Percentiles rank a stretch among this genome's conserved stretches.
phyloP scores from a whole-genome alignment of 2,888 invertebrate genomes.

The Agrochola circellaris region DNA sequence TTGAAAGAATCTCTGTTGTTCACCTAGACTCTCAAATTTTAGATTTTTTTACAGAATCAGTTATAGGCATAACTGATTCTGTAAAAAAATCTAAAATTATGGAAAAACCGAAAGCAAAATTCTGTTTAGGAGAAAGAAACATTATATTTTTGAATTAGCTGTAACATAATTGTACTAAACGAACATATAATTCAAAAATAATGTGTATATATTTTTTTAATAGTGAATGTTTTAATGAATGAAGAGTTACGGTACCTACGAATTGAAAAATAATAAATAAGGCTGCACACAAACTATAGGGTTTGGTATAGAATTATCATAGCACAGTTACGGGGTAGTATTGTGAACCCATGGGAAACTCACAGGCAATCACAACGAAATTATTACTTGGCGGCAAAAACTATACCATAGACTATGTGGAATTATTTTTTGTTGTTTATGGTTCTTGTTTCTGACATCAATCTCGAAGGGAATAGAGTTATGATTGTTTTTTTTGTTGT shows the following conservation, averaged over 20 bases:
- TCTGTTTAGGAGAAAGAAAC: not conserved
- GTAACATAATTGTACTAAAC: not conserved
- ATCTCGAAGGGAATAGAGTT: slow-evolving; percentile 24
- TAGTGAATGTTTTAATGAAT: not conserved
- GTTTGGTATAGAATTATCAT: slow-evolving; percentile 64
- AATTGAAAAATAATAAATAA: not conserved
- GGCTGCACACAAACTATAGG: slow-evolving; percentile 27
- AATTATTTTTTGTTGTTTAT: slow-evolving; percentile 42
- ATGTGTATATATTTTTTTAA: not conserved
- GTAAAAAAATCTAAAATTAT: too few relatives aligned
- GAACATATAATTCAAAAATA: not conserved
- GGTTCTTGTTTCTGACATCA: slow-evolving; percentile 51
- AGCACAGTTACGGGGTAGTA: slow-evolving; percentile 44
- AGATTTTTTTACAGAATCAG: not conserved
- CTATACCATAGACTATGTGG: slow-evolving; percentile 41
- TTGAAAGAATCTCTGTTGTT: not conserved
- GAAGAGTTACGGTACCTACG: not conserved
- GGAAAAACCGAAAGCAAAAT: not conserved
- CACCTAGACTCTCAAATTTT: not conserved
- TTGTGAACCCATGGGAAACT: slow-evolving; percentile 64
- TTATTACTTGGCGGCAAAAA: slow-evolving; percentile 70
- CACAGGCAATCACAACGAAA: slow-evolving; percentile 73
- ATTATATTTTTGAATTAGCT: not conserved
- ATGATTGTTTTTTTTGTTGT: slow-evolving; percentile 24
- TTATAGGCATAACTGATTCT: too few relatives aligned